These are phyloP conservation scores for Ophthalmolycus amberensis DNA, from an alignment of 2,113 vertebrate species.

Conservation along the genomic window DNA sequence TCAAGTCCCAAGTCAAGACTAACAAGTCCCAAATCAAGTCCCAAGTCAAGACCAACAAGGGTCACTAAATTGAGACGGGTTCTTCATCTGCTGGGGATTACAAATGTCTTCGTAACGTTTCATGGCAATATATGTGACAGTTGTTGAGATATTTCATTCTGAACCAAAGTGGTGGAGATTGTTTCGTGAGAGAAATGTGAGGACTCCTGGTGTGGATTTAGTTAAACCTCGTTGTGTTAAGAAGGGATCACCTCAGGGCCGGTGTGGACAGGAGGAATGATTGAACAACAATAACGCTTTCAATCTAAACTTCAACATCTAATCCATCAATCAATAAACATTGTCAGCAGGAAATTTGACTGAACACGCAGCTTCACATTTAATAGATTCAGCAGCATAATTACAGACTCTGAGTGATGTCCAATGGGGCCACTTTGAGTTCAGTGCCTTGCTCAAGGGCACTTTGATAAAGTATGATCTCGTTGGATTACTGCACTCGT, in stretches of 20 bases:
- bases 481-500: neutral
- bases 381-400: fast-evolving
- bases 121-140: too few relatives aligned
- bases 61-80: too few relatives aligned
- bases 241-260: neutral
- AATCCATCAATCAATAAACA: neutral
- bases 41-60: too few relatives aligned
- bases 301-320: neutral
- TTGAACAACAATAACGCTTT: neutral
- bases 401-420: neutral
- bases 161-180: too few relatives aligned
- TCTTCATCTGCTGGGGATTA: too few relatives aligned
- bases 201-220: too few relatives aligned
- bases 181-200: too few relatives aligned
- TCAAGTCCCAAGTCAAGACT: neutral
- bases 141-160: too few relatives aligned
- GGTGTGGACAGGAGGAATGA: neutral
- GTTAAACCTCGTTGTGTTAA: too few relatives aligned
- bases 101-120: too few relatives aligned
- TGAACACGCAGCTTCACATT: neutral
- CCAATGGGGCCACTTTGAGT: neutral
- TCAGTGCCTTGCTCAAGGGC: slow-evolving; percentile 8
- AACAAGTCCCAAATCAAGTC: too few relatives aligned
- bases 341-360: neutral
- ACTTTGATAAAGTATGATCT: neutral